Percentiles rank a stretch among this genome's conserved stretches.
These are phyloP conservation scores for Erannis defoliaria DNA, from an alignment of 2,888 invertebrate species.

Conservation along the genomic window DNA sequence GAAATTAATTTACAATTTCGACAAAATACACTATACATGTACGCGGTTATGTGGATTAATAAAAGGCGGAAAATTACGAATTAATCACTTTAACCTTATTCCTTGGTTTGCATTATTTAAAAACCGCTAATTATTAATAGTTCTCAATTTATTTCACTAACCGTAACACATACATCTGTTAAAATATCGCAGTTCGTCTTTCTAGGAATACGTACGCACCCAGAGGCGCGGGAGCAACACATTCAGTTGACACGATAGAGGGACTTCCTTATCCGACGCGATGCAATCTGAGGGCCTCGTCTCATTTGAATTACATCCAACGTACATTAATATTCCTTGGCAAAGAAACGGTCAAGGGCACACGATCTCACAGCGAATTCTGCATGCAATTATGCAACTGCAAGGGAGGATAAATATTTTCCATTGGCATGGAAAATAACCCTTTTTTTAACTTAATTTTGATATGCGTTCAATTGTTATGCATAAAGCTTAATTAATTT, in stretches of 20 bases:
- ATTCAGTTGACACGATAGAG: constrained; percentile 61
- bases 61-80: too few relatives aligned
- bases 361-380: constrained; percentile 7
- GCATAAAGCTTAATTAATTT: too few relatives aligned
- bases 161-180: neutral
- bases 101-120: too few relatives aligned
- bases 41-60: too few relatives aligned
- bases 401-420: neutral
- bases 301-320: constrained; percentile 79
- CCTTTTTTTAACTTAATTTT: too few relatives aligned
- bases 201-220: constrained; percentile 53
- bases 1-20: too few relatives aligned
- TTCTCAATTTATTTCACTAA: too few relatives aligned
- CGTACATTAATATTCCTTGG: constrained; percentile 65
- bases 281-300: constrained; percentile 72
- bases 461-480: too few relatives aligned
- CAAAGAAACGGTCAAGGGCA: constrained; percentile 50
- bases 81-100: too few relatives aligned
- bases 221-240: constrained; percentile 56
- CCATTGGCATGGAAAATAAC: neutral
- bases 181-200: constrained; percentile 29
- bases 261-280: constrained; percentile 80
- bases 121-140: too few relatives aligned
- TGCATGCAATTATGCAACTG: constrained; percentile 1
- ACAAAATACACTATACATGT: too few relatives aligned